A percentile compares a stretch with the other conserved stretches of the same genome.
Conservation (phyloP, 1,140 invertebrate genomes). For the Trichonephila clavipes region DNA sequence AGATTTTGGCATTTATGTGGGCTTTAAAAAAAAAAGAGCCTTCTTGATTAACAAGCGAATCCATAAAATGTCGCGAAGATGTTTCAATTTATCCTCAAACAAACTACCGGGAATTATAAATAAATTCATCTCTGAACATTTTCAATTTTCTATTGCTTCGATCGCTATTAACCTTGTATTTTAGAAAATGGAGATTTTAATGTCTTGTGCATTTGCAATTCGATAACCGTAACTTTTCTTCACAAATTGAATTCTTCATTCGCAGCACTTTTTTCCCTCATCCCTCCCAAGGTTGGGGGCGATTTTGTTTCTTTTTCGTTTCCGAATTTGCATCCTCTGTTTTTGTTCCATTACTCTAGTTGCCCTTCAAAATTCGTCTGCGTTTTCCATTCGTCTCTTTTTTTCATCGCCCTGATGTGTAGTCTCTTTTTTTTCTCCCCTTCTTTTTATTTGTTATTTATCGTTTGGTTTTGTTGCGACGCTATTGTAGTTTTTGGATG, state of each 20-base stretch:
- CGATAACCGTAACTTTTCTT: background rate
- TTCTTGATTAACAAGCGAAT: background rate
- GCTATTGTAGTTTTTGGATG: constrained; percentile 33
- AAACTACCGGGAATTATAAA: background rate
- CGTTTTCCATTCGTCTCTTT: background rate
- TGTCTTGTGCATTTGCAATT: constrained; percentile 41
- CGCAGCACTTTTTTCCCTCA: background rate
- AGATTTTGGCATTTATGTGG: background rate
- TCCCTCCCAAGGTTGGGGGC: background rate
- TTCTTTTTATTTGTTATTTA: constrained; percentile 17
- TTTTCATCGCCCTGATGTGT: background rate
- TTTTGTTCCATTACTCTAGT: constrained; percentile 23
- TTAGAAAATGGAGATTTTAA: constrained; percentile 44
- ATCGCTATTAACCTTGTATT: constrained; percentile 6
- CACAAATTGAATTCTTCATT: constrained; percentile 42
- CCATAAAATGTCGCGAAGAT: background rate
- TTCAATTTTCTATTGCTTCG: background rate
- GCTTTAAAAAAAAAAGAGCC: background rate
- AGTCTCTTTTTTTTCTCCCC: background rate
- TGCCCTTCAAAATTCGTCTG: background rate
- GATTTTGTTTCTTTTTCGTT: background rate
- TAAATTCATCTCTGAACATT: background rate
- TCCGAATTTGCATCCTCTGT: constrained; percentile 27
- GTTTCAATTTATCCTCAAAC: background rate
- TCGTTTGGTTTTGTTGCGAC: constrained; percentile 15